Evolutionary conservation across 2,888 invertebrate species (phyloP).

Genomic region (Tribolium freemani): DNA sequence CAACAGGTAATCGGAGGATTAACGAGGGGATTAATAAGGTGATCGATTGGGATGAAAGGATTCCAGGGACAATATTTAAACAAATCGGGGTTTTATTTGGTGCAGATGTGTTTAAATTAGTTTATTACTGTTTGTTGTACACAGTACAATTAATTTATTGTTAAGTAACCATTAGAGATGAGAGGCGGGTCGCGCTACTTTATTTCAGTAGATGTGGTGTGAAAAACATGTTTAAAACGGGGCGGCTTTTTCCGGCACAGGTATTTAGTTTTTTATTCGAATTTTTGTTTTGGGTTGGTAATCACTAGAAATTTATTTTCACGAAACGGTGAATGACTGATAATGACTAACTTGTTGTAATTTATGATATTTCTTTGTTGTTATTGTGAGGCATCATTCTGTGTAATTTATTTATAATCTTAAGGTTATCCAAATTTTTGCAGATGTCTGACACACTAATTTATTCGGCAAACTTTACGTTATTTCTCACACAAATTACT

Average conservation of each 20-base stretch:
- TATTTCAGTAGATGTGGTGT: slow-evolving; percentile 18
- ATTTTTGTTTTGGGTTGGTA: background rate
- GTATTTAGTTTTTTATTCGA: slow-evolving; percentile 13
- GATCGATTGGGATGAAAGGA: slow-evolving; percentile 7
- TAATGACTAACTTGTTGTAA: background rate
- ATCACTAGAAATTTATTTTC: background rate
- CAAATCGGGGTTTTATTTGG: slow-evolving; percentile 14
- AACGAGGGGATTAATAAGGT: background rate
- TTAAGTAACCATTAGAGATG: slow-evolving; percentile 24
- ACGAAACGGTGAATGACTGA: slow-evolving; percentile 23
- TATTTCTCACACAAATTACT: no score
- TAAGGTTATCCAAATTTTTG: background rate
- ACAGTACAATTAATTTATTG: slow-evolving; percentile 37
- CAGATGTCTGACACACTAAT: no score
- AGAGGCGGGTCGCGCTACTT: slow-evolving; percentile 3
- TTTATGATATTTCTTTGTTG: background rate
- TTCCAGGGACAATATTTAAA: slow-evolving; percentile 20
- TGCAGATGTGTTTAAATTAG: slow-evolving; percentile 34
- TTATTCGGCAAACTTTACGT: no score
- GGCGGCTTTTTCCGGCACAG: slow-evolving; percentile 39
- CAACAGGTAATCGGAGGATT: slow-evolving; percentile 50
- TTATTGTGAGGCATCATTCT: background rate
- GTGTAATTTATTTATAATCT: background rate
- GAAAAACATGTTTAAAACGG: slow-evolving; percentile 41
- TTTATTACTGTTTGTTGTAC: slow-evolving; percentile 26